These are phyloP conservation scores for Parnassius smintheus DNA, from an alignment of 2,888 invertebrate species.

Conservation along the genomic window DNA sequence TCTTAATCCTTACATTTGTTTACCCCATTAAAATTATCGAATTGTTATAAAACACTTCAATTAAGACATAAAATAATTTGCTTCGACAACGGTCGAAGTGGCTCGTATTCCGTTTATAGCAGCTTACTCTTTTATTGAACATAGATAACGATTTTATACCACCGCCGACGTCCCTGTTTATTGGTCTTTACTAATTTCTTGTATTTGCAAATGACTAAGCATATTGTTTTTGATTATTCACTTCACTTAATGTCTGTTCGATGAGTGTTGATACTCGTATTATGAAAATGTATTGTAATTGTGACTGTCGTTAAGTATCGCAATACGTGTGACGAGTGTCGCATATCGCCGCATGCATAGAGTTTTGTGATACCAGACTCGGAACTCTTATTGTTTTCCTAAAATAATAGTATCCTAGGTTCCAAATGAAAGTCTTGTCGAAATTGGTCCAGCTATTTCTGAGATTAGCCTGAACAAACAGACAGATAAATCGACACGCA, in stretches of 20 bases:
- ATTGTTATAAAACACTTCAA: constrained; percentile 3
- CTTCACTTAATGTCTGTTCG: background rate
- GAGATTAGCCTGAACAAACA: too few species aligned
- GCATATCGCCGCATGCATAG: too few species aligned
- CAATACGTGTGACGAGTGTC: too few species aligned
- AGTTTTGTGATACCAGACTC: too few species aligned
- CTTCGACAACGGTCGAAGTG: constrained; percentile 16
- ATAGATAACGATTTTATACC: constrained; percentile 18
- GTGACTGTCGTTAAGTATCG: too few species aligned
- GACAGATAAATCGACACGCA: too few species aligned
- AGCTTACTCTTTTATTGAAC: constrained; percentile 11
- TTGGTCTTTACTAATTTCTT: constrained; percentile 13
- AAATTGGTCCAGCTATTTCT: too few species aligned
- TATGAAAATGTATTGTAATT: too few species aligned
- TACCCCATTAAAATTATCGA: background rate
- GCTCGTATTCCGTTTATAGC: constrained; percentile 12
- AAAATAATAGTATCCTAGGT: too few species aligned
- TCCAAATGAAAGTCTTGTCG: too few species aligned
- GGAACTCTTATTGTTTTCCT: too few species aligned
- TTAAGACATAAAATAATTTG: constrained; percentile 15
- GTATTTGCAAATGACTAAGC: constrained; percentile 6
- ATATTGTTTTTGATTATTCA: background rate
- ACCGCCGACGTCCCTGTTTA: constrained; percentile 7
- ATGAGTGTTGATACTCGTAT: too few species aligned
- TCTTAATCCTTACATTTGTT: background rate